Evolutionary conservation across 2,797 vertebrate species (phyloP).

Genomic region (Pseudochirops cupreus): DNA sequence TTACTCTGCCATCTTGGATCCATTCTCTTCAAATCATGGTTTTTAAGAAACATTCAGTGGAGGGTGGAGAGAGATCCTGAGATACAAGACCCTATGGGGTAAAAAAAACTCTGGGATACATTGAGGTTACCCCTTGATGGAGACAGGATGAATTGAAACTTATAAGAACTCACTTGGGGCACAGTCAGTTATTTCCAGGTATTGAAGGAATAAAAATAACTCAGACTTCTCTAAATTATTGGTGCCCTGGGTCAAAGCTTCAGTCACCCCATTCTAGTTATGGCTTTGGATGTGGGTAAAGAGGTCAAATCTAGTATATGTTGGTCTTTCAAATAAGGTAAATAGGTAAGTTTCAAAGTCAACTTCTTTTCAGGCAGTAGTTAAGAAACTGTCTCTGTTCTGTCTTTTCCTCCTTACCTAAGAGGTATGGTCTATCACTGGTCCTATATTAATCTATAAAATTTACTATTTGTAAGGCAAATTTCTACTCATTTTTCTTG

Average conservation of each 20-base stretch:
- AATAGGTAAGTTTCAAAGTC: no score
- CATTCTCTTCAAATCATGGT: background rate
- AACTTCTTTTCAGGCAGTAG: no score
- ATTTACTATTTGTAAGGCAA: background rate
- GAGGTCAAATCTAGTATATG: background rate
- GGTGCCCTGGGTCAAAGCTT: background rate
- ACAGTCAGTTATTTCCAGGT: background rate
- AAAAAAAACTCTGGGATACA: background rate
- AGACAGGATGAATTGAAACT: background rate
- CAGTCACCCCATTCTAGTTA: background rate
- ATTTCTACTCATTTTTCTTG: background rate
- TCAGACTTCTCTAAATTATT: background rate
- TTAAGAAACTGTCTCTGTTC: no score
- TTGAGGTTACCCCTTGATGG: background rate
- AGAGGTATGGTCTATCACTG: background rate
- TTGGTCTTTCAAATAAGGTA: background rate
- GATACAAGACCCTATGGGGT: background rate
- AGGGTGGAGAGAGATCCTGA: background rate
- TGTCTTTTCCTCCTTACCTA: no score
- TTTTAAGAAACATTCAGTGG: background rate
- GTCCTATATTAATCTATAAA: background rate
- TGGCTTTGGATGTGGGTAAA: background rate
- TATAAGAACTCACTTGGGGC: background rate
- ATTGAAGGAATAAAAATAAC: background rate
- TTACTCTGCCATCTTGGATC: no score